Evolutionary conservation across 1,140 invertebrate species (phyloP).

Genomic region (Lethrus apterus): DNA sequence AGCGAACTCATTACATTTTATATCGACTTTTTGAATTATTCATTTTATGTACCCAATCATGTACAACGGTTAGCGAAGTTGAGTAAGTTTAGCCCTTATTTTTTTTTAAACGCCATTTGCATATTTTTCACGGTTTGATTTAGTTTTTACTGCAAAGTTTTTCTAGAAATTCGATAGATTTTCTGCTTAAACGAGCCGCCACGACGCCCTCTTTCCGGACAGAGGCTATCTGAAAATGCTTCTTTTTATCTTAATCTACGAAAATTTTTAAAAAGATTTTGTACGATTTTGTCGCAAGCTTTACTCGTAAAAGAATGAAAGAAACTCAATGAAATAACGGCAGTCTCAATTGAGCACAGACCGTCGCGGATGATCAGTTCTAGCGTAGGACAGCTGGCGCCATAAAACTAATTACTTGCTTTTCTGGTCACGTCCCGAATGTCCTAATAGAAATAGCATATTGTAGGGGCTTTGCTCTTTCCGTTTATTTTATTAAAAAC

Average conservation of each 20-base stretch:
- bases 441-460: constrained; percentile 29
- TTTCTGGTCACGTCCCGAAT: constrained; percentile 32
- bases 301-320: no score
- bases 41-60: constrained; percentile 15
- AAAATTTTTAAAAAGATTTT: no score
- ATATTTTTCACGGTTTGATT: no score
- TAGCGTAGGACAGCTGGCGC: constrained; percentile 25
- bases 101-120: no score
- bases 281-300: no score
- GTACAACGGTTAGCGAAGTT: constrained; percentile 13
- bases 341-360: constrained; percentile 19
- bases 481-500: constrained; percentile 26
- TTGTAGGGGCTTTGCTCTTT: constrained; percentile 15
- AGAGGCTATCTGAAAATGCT: no score
- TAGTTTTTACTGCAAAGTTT: no score
- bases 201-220: no score
- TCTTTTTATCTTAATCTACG: no score
- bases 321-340: constrained; percentile 17
- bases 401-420: constrained; percentile 32
- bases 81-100: no score
- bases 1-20: constrained; percentile 20
- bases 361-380: constrained; percentile 17
- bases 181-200: no score
- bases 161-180: no score
- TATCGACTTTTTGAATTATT: constrained; percentile 23